phyloP scores from a whole-genome alignment of 2,888 invertebrate genomes.

The Scaptomyza polygonia region DNA sequence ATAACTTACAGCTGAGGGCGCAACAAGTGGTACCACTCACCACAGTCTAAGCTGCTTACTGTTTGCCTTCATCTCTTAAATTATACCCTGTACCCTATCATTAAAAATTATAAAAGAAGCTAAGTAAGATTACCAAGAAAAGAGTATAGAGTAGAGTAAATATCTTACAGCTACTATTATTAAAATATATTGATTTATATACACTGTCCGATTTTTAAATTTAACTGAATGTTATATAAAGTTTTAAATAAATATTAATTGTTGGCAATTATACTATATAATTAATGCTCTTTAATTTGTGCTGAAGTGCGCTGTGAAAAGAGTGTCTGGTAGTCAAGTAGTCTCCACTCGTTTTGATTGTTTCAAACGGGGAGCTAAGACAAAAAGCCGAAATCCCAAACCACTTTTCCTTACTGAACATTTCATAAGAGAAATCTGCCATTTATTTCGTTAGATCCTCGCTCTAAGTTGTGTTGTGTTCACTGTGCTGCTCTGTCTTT shows the following conservation, averaged over 20 bases:
- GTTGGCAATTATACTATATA: too few relatives aligned
- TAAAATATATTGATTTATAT: too few relatives aligned
- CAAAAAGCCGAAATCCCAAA: conserved; percentile 23
- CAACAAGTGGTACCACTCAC: conserved; percentile 46
- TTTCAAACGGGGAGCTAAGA: conserved; percentile 38
- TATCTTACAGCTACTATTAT: too few relatives aligned
- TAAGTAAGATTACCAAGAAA: neutral
- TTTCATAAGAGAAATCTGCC: conserved; percentile 59
- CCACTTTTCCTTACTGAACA: conserved; percentile 53
- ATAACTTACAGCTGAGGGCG: conserved; percentile 41
- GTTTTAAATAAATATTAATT: too few relatives aligned
- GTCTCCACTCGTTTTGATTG: conserved; percentile 30
- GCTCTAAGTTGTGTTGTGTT: neutral
- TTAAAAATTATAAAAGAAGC: neutral
- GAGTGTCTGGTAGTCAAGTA: neutral
- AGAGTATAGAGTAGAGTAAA: too few relatives aligned
- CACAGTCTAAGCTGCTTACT: conserved; percentile 8
- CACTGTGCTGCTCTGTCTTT: conserved; percentile 1
- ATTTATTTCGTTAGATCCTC: conserved; percentile 15
- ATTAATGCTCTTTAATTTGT: too few relatives aligned
- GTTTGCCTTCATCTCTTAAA: conserved; percentile 1
- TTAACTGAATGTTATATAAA: too few relatives aligned
- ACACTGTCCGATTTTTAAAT: too few relatives aligned
- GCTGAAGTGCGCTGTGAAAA: neutral
- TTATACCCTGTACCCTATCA: neutral